A percentile compares a stretch with the other conserved stretches of the same genome.
These are phyloP conservation scores for Pasiphila rectangulata DNA, from an alignment of 2,888 invertebrate species.

Conservation along the genomic window DNA sequence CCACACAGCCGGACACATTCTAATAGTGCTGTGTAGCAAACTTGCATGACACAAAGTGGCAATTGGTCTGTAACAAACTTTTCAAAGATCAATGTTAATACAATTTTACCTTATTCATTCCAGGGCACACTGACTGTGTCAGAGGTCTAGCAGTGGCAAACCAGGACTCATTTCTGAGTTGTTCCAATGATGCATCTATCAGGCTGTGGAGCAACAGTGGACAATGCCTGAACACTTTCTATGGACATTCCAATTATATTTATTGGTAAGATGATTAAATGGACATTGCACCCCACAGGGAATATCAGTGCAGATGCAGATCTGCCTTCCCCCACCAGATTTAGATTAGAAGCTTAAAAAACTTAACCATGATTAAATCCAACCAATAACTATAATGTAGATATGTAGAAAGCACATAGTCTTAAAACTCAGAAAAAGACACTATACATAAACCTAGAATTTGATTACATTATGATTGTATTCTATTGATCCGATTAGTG, in stretches of 20 bases:
- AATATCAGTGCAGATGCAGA: too few relatives aligned
- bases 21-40: too few relatives aligned
- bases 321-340: too few relatives aligned
- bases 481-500: too few relatives aligned
- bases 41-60: not conserved
- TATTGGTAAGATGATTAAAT: conserved; percentile 82
- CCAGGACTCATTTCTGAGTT: conserved; percentile 90
- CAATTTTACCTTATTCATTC: conserved; percentile 34
- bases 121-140: conserved; percentile 96
- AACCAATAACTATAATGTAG: too few relatives aligned
- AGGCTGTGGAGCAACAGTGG: conserved; percentile 91
- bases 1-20: too few relatives aligned
- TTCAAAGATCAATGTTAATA: not conserved
- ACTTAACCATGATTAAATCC: too few relatives aligned
- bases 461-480: too few relatives aligned
- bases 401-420: too few relatives aligned
- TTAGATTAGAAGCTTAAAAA: not conserved
- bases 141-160: conserved; percentile 87
- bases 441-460: too few relatives aligned
- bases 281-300: too few relatives aligned
- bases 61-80: not conserved
- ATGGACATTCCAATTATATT: conserved; percentile 94
- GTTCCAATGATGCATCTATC: conserved; percentile 95
- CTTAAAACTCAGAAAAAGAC: too few relatives aligned
- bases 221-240: conserved; percentile 86